These are phyloP conservation scores for Drosophila ercepeae DNA, from an alignment of 1,140 invertebrate genomes.

Conservation along the genomic window DNA sequence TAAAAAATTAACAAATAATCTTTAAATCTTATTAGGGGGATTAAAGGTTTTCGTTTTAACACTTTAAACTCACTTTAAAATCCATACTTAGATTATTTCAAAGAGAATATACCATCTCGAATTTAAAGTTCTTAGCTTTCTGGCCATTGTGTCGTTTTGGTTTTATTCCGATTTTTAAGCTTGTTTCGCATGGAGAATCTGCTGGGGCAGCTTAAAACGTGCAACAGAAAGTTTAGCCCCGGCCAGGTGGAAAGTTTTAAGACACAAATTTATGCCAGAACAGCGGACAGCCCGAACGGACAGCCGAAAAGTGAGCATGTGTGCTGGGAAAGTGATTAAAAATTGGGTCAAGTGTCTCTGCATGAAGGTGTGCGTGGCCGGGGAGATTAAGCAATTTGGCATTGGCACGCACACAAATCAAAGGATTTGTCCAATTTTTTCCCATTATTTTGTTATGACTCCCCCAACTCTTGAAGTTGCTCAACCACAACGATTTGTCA, in stretches of 20 bases:
- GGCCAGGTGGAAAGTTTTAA: slow-evolving; percentile 64
- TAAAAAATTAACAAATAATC: background rate
- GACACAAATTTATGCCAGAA: slow-evolving; percentile 72
- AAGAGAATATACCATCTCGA: slow-evolving; percentile 22
- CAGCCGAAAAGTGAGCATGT: slow-evolving; percentile 45
- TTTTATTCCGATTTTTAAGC: slow-evolving; percentile 52
- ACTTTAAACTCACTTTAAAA: background rate
- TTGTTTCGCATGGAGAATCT: slow-evolving; percentile 46
- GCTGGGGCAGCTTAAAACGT: slow-evolving; percentile 70
- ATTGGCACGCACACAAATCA: slow-evolving; percentile 71
- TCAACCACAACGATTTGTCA: slow-evolving; percentile 44
- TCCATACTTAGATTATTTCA: background rate
- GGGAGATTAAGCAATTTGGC: slow-evolving; percentile 77
- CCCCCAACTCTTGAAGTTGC: slow-evolving; percentile 24
- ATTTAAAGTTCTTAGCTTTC: background rate
- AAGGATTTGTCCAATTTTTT: slow-evolving; percentile 69
- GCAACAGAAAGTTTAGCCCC: slow-evolving; percentile 66
- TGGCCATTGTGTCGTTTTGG: slow-evolving; percentile 23
- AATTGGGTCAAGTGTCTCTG: slow-evolving; percentile 74
- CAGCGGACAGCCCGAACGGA: slow-evolving; percentile 10
- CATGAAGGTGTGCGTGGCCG: slow-evolving; percentile 59
- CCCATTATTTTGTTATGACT: slow-evolving; percentile 40
- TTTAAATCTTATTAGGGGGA: too few species aligned
- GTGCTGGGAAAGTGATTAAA: slow-evolving; percentile 78
- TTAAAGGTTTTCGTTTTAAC: too few species aligned